These are phyloP conservation scores for Ciconia nigra DNA, from an alignment of 2,797 vertebrate genomes.

Conservation along the genomic window DNA sequence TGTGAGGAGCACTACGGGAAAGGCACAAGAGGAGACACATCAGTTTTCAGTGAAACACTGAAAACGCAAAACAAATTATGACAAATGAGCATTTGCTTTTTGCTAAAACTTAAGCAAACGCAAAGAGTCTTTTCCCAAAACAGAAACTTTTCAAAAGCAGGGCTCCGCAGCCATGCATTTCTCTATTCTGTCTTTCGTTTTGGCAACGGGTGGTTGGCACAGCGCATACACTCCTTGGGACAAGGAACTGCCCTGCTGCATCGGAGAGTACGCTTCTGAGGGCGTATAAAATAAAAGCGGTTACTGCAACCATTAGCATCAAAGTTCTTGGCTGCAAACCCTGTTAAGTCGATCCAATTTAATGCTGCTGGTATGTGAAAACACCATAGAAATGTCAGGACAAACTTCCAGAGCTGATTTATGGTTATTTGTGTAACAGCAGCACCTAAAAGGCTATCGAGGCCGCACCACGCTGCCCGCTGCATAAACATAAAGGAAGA, in stretches of 20 bases:
- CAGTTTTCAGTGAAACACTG: rapidly evolving
- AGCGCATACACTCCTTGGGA: rapidly evolving
- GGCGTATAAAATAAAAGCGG: rapidly evolving
- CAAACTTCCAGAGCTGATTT: neutral
- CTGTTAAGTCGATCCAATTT: neutral
- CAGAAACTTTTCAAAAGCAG: neutral
- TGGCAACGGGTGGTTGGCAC: neutral
- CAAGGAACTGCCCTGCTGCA: neutral
- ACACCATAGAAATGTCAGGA: neutral
- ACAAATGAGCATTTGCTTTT: neutral
- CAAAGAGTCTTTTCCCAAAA: neutral
- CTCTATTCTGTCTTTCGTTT: rapidly evolving
- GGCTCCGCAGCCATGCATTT: neutral
- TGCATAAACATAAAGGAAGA: neutral
- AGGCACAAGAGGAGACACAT: neutral
- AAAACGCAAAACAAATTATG: rapidly evolving
- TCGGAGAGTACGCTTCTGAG: neutral
- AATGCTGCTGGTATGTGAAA: neutral
- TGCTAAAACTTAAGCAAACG: neutral
- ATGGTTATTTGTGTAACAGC: neutral
- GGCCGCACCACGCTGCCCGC: neutral
- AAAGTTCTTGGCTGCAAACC: neutral
- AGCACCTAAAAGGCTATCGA: neutral
- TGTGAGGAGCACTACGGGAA: conserved; percentile 83
- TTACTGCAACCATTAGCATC: neutral